These are phyloP conservation scores for Nipponia nippon DNA, from an alignment of 2,113 vertebrate species.

Conservation along the genomic window DNA sequence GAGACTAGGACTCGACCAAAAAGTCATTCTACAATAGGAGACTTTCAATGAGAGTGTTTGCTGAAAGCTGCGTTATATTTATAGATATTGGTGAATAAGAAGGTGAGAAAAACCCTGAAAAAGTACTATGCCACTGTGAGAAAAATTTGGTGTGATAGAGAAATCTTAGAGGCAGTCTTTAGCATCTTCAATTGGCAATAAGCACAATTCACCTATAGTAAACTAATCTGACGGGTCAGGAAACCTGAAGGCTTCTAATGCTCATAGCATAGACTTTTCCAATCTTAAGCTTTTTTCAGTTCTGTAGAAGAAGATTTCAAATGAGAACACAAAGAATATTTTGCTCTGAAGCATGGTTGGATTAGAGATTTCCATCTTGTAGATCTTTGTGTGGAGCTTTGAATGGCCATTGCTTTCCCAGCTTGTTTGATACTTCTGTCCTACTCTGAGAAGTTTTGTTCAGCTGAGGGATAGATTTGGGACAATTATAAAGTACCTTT, in stretches of 20 bases:
- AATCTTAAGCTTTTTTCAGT: background rate
- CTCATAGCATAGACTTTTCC: background rate
- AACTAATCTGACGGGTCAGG: background rate
- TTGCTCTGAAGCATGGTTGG: background rate
- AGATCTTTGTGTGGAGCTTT: background rate
- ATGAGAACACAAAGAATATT: background rate
- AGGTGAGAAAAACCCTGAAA: background rate
- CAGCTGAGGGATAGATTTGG: background rate
- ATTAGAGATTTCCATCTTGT: background rate
- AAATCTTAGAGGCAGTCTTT: background rate
- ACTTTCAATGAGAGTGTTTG: background rate
- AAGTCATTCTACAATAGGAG: background rate
- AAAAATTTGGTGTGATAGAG: background rate
- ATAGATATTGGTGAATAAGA: background rate
- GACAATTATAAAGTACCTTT: background rate
- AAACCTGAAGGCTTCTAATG: background rate
- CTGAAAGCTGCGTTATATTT: background rate
- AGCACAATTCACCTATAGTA: background rate
- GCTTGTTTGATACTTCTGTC: background rate
- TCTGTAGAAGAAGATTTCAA: background rate
- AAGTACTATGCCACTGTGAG: background rate
- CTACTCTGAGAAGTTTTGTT: background rate
- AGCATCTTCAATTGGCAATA: background rate
- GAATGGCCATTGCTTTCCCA: background rate
- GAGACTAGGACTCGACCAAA: background rate